Base-by-base conservation (phyloP, 1,140 invertebrate genomes). In the Delia radicum region DNA sequence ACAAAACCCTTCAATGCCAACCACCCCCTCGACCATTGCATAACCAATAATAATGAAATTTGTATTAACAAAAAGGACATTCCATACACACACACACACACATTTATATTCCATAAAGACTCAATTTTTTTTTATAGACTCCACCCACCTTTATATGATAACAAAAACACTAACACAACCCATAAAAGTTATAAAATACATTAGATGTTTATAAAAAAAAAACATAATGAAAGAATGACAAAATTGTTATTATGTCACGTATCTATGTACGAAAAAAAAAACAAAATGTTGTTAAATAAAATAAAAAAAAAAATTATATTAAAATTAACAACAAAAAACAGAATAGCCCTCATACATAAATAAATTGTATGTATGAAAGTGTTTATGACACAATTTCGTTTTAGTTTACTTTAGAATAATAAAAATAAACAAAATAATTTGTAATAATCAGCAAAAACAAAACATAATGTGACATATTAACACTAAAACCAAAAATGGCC, bases 1-100 rank as follows among this genome's bases (percentile, higher is more conserved):
- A 15, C 37, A 42, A 42, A 42, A 42, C 37, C 12, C n/a, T 15
- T 15, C 37, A 5, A 13, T 42, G 7, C 4, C 62, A n/a, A 1
- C 62, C 27, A 65, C 62, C 62, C 62, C 18, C 13, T 15, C 5
- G 10, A 65, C 62, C 62, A 26, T 65, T 12, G 29, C 62, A 65
- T 26, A 65, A 65, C 62, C 62, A 65, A 65, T 65, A 27, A 65
- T 65, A 65, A 65, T 65, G 62, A 65, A 65, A 65, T 65, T 28
- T 65, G n/a, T 61, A 61, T 65, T 27, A 26, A 28, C 15, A 63
- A 63, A 65, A 65, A 65, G 27, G 62, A 65, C 62, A 65, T 42
- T 42, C 37, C 37, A 42, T 15, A 42, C 8, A 42, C 62, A 65
- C 26, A 15, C 62, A 65, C 3, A 42, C 37, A 42, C 37, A 15